A percentile compares a stretch with the other conserved stretches of the same genome.
phyloP scores from a whole-genome alignment of 2,888 invertebrate genomes.

The Cosmia pyralina region DNA sequence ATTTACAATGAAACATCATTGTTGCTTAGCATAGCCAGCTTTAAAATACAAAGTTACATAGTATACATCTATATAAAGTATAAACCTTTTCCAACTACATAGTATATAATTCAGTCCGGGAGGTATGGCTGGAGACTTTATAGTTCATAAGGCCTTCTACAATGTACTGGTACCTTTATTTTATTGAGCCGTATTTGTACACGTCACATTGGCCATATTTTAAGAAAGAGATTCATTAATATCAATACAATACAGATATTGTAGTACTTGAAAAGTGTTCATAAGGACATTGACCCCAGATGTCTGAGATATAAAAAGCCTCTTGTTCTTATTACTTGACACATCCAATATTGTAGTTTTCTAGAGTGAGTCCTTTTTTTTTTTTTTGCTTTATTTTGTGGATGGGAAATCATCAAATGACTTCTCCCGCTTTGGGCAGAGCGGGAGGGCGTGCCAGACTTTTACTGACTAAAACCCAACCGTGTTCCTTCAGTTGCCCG shows the following conservation, averaged over 20 bases:
- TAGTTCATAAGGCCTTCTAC: conserved; percentile 7
- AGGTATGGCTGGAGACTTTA: not conserved
- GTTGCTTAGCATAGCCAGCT: conserved; percentile 26
- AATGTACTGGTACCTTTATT: conserved; percentile 5
- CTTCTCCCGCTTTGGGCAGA: too few relatives aligned
- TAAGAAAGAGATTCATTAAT: not conserved
- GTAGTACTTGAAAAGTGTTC: not conserved
- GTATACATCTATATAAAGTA: too few relatives aligned
- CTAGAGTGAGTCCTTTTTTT: too few relatives aligned
- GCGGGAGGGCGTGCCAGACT: too few relatives aligned
- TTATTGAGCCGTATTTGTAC: too few relatives aligned
- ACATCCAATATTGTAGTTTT: not conserved
- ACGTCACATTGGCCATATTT: not conserved
- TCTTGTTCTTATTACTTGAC: too few relatives aligned
- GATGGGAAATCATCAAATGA: too few relatives aligned
- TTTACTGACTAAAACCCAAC: too few relatives aligned
- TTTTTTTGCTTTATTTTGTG: too few relatives aligned
- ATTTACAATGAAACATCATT: conserved; percentile 22
- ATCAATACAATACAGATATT: conserved; percentile 2
- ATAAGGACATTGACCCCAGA: not conserved
- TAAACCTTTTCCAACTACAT: conserved; percentile 28
- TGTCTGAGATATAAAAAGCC: not conserved
- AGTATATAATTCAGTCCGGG: not conserved
- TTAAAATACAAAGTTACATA: conserved; percentile 5
- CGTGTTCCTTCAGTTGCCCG: too few relatives aligned